Conservation (phyloP, 2,113 vertebrate genomes). For the Brienomyrus longianalis region DNA sequence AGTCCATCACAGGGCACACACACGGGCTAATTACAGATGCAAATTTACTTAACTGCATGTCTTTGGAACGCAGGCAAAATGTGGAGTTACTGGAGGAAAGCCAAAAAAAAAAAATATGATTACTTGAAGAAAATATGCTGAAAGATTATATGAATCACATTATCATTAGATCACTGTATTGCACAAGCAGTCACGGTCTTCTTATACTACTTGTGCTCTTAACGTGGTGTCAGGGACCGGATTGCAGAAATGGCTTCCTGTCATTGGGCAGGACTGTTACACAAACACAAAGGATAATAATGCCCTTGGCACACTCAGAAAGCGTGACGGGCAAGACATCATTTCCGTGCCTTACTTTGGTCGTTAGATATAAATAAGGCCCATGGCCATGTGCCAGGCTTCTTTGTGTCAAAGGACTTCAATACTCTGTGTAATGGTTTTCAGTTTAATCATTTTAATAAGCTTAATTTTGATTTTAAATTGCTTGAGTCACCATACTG, state of each 20-base stretch:
- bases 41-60: neutral
- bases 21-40: neutral
- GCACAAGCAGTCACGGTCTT: neutral
- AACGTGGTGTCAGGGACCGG: neutral
- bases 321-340: neutral
- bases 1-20: neutral
- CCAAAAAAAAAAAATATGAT: neutral
- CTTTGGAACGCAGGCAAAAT: neutral
- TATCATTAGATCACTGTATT: neutral
- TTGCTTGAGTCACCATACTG: neutral
- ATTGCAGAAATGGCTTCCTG: neutral
- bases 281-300: neutral
- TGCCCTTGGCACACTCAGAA: neutral
- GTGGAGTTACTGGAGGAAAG: neutral
- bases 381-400: neutral
- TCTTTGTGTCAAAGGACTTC: neutral
- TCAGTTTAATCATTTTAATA: neutral
- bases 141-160: neutral
- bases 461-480: neutral
- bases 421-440: neutral
- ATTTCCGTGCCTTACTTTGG: neutral
- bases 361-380: neutral
- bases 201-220: neutral
- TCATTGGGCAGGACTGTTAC: neutral
- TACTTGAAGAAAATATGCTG: neutral